phyloP scores from a whole-genome alignment of 2,888 invertebrate genomes.

The Furcula furcula region DNA sequence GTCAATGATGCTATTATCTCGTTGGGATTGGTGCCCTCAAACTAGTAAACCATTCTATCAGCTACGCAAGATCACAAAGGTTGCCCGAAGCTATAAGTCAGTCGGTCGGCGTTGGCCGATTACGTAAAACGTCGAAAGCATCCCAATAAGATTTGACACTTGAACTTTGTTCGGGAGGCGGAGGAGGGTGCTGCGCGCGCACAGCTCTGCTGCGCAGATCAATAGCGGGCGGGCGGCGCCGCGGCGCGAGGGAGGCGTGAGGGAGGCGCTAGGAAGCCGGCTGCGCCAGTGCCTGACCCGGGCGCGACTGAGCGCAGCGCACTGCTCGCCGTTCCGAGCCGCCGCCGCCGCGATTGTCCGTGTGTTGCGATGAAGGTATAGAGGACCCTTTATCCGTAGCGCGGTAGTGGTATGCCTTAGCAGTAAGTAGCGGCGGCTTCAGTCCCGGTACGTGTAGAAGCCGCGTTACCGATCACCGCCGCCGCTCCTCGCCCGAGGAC shows the following conservation, averaged over 20 bases:
- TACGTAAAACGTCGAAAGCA: slow-evolving; percentile 30
- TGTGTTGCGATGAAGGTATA: slow-evolving; percentile 78
- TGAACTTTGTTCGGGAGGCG: slow-evolving; percentile 30
- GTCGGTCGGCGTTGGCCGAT: slow-evolving; percentile 4
- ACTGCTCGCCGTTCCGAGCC: slow-evolving; percentile 39
- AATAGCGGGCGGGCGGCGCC: slow-evolving; percentile 1
- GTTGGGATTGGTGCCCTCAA: too few species aligned
- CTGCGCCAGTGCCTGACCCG: slow-evolving; percentile 40
- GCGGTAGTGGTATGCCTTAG: slow-evolving; percentile 68
- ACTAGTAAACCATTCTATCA: too few species aligned
- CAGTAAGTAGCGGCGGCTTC: slow-evolving; percentile 62
- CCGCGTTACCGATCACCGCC: slow-evolving; percentile 33
- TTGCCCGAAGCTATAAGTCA: too few species aligned
- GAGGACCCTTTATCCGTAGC: slow-evolving; percentile 60
- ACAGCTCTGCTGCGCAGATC: background rate
- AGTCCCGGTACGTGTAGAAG: slow-evolving; percentile 59
- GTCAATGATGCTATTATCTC: too few species aligned
- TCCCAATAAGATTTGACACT: slow-evolving; percentile 33
- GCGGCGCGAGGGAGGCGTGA: slow-evolving; percentile 14
- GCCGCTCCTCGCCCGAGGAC: slow-evolving; percentile 17
- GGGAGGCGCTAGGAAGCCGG: slow-evolving; percentile 16
- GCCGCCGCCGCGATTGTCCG: slow-evolving; percentile 42
- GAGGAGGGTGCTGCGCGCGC: background rate
- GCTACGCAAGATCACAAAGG: too few species aligned
- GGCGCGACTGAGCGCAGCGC: slow-evolving; percentile 39